Evolutionary conservation across 2,797 vertebrate genomes (phyloP), one percentile per base, ranked within the genome.

Genomic region (Helarctos malayanus): DNA sequence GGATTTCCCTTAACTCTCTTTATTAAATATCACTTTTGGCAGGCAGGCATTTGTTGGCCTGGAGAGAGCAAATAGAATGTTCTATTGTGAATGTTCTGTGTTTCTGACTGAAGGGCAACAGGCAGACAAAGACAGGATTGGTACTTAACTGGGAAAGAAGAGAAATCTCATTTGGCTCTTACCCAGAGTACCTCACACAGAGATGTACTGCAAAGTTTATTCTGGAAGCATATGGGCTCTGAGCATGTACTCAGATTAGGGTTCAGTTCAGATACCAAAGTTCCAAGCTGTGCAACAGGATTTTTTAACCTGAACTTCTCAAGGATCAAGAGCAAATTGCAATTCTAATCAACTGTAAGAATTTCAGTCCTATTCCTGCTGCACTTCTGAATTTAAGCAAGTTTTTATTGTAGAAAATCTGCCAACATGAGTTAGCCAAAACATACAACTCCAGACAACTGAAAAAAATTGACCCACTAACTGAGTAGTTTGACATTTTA

Each of bases 41-140:
- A 83, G 38, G 52, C 85, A 89, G 7, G 29, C 15, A 2, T 78
- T 95, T 73, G 19, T 41, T 89, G 69, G 10, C 79, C 35, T 73
- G 19, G 16, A 93, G 83, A 84, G 15, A 93, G 75, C 32, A 93
- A 47, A 69, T 14, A 75, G 16, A 35, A 90, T 12, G 49, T 63
- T 75, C 45, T 82, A 45, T 1, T 52, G 23, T 75, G 59, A 68
- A 29, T 52, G 2, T 23, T 90, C 78, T 92, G 5, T 61, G 27
- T 78, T 95, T 97, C 61, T 94, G 80, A 71, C 45, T 68, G 68
- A 95, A 89, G 76, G 56, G 7, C 52, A 92, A 69, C 47, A 23
- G 21, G 32, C 38, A 35, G 25, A 56, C 81, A 91, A 75, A 91
- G 25, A 19, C 29, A 94, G 8, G 11, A 45, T 54, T 83, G 52